A percentile compares a stretch with the other conserved stretches of the same genome.
Evolutionary conservation across 2,113 vertebrate species (phyloP).

Genomic region (Campylomormyrus numenius): DNA sequence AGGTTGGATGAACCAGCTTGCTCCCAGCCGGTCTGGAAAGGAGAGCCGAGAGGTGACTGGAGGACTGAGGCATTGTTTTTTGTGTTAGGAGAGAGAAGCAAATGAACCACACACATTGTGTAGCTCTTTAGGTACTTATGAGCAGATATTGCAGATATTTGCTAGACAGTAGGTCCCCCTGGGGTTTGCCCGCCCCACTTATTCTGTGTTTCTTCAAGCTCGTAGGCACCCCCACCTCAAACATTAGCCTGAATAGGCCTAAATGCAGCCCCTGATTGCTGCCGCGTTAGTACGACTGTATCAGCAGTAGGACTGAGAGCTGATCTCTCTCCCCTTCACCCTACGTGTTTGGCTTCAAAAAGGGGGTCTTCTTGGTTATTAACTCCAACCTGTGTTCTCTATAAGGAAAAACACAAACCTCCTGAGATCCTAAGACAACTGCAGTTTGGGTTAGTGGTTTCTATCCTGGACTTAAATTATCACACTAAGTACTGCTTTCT

Average conservation of each 20-base stretch:
- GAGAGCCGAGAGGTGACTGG: neutral
- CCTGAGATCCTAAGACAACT: neutral
- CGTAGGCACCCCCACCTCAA: neutral
- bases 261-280: neutral
- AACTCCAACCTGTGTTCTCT: neutral
- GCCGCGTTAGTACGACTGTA: neutral
- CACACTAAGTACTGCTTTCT: neutral
- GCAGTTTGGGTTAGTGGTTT: neutral
- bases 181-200: neutral
- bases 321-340: neutral
- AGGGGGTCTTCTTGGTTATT: neutral
- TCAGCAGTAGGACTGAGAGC: neutral
- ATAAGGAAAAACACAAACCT: neutral
- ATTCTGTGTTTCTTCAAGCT: neutral
- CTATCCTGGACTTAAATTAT: neutral
- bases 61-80: neutral
- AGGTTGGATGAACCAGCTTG: neutral
- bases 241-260: neutral
- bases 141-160: constrained; percentile 2
- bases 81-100: neutral
- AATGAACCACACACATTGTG: neutral
- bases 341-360: neutral
- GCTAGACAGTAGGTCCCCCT: neutral
- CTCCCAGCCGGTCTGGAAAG: neutral
- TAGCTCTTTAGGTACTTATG: neutral